These are phyloP conservation scores for Micronycteris hirsuta DNA, from an alignment of 2,113 vertebrate species.

Conservation along the genomic window DNA sequence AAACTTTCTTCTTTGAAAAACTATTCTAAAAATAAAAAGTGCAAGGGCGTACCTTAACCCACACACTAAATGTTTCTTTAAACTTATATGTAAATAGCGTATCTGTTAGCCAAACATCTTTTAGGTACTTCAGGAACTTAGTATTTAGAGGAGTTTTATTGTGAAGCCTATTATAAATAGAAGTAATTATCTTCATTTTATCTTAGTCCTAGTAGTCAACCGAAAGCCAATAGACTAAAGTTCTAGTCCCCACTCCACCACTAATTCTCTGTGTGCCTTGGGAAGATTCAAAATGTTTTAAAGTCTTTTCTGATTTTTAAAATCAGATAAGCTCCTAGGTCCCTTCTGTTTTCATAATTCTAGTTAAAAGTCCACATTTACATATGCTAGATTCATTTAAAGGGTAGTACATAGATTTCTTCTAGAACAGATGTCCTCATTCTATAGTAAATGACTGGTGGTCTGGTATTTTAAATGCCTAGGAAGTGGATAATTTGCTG, in stretches of 20 bases:
- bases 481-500: neutral
- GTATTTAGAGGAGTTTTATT: neutral
- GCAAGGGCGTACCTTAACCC: neutral
- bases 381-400: neutral
- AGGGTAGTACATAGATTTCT: neutral
- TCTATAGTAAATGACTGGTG: neutral
- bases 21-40: neutral
- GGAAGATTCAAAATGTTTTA: neutral
- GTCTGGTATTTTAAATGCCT: neutral
- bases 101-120: neutral
- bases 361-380: neutral
- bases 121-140: neutral
- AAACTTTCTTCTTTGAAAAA: neutral
- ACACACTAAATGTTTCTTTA: conserved; percentile 17
- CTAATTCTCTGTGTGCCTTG: neutral
- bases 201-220: neutral
- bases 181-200: neutral
- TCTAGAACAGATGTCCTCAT: neutral
- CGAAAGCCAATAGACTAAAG: neutral
- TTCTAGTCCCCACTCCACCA: neutral
- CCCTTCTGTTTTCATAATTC: neutral
- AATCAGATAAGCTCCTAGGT: neutral
- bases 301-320: neutral
- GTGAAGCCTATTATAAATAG: neutral
- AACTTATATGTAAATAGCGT: neutral